Evolutionary conservation across 2,888 invertebrate genomes (phyloP).

Genomic region (Troides helena): DNA sequence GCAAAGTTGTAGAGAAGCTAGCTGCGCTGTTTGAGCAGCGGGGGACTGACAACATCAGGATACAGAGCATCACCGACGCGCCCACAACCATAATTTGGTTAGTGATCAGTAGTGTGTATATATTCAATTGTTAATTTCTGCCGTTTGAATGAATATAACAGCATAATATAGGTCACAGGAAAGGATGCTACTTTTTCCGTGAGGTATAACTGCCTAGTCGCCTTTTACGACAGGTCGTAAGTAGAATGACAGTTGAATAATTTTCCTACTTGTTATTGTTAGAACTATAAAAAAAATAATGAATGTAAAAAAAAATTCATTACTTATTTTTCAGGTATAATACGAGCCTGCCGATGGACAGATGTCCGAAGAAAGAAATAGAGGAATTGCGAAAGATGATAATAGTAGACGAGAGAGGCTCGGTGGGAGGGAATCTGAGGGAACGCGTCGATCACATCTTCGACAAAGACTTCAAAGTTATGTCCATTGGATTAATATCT

Average conservation of each 20-base stretch:
- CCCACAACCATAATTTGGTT: constrained; percentile 86
- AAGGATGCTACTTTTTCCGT: too few relatives aligned
- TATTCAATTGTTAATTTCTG: background rate
- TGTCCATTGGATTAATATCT: constrained; percentile 82
- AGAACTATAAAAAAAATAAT: too few relatives aligned
- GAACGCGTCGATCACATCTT: constrained; percentile 83
- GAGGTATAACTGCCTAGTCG: too few relatives aligned
- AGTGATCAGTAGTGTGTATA: constrained; percentile 35
- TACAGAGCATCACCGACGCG: constrained; percentile 84
- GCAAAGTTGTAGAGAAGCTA: constrained; percentile 90
- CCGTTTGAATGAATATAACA: background rate
- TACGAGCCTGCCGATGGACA: constrained; percentile 85
- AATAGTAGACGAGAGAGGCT: constrained; percentile 81
- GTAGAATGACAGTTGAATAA: too few relatives aligned
- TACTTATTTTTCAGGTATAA: constrained; percentile 80
- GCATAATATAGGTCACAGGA: too few relatives aligned
- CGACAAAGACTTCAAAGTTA: constrained; percentile 86
- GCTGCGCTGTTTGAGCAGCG: constrained; percentile 88
- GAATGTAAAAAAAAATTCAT: too few relatives aligned
- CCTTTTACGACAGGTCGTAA: too few relatives aligned
- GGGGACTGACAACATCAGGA: constrained; percentile 85
- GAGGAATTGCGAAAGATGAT: constrained; percentile 85
- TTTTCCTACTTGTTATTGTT: too few relatives aligned
- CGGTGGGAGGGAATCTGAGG: constrained; percentile 57
- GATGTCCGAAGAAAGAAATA: constrained; percentile 90